Evolutionary conservation across 2,797 vertebrate species (phyloP), one percentile per base, ranked within the genome.

Genomic region (Lateolabrax maculatus): DNA sequence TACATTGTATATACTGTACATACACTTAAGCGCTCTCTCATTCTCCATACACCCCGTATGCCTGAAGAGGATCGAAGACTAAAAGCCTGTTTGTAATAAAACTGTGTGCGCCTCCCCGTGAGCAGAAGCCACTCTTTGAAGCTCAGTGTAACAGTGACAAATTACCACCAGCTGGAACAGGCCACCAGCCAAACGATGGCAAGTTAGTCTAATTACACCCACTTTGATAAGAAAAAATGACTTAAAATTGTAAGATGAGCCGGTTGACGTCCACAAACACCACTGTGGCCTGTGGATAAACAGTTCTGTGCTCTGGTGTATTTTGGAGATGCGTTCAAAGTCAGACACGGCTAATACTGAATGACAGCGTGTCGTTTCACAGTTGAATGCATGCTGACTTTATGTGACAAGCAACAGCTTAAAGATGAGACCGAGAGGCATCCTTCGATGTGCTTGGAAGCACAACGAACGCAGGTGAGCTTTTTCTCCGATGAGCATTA

Each of bases 141-240:
- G 48, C 66, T 36, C 46, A 0, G 37, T 18, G 23, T 19, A 56
- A 70, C 66, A 44, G 79, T 74, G 61, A 86, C 25, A 84, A 68
- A 80, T 68, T 27, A 48, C 60, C 79, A 81, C 78, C 87, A 87
- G 75, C 71, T 83, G 80, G 64, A 78, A 46, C 78, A 53, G 39
- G 62, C 44, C 63, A 29, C 27, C 69, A 53, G 69, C 80, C 75
- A 84, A 80, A 75, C 9, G 31, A 79, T 9, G 51, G 71, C 56
- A 56, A 66, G 36, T 76, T 21, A 12, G 27, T 73, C 36, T 63
- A 51, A 70, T 79, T 65, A 60, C 65, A 69, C 25, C 23, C 53
- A 53, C 56, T 80, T 63, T 62, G 16, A 70, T 58, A 46, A 48
- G 36, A 23, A 9, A 73, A 71, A 18, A 61, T 36, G 4, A 19